Base-by-base conservation (phyloP, 1,140 invertebrate species). In the Sycophila sp. region DNA sequence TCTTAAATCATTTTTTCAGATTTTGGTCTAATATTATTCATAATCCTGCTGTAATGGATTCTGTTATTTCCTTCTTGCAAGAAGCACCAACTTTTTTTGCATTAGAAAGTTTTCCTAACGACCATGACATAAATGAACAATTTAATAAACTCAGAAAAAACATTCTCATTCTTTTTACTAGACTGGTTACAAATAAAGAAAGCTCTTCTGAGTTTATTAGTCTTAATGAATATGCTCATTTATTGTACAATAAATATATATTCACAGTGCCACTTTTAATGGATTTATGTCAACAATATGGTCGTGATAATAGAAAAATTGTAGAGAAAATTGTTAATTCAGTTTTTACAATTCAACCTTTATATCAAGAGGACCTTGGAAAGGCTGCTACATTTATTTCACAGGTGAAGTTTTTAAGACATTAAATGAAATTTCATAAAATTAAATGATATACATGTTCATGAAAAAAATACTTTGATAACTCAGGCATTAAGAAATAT, bases 21-120 rank as follows among this genome's bases (percentile, higher is more conserved):
- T 95, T 94, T 85, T 95, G 94, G 94, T 94, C 93, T 22, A 91
- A 93, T 80, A 85, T 94, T 75, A 77, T 94, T 22, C 91, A 90
- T 82, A 90, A 94, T 75, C 81, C 88, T 10, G 83, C 87, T 3
- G 89, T 92, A 69, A 89, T 93, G 81, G 86, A 90, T 56, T 85
- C 88, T 17, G 74, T 96, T 63, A 87, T 91, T 68, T 91, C 89
- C 24, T 94, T 94, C 80, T 84, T 96, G 11, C 91, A 93, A 85
- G 89, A 91, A 71, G 89, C 91, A 5, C 91, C 90, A 72, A 91
- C 92, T 3, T 91, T 90, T 73, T 93, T 93, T 83, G 81, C 89
- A 62, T 77, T 88, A 15, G 82, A 88, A 53, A 77, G 81, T 66
- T 82, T 86, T 42, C 81, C 86, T 24, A 77, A 88, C 10, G 83